A percentile compares a stretch with the other conserved stretches of the same genome.
These are phyloP conservation scores for Zootermopsis nevadensis DNA, from an alignment of 2,888 invertebrate genomes.

Conservation along the genomic window DNA sequence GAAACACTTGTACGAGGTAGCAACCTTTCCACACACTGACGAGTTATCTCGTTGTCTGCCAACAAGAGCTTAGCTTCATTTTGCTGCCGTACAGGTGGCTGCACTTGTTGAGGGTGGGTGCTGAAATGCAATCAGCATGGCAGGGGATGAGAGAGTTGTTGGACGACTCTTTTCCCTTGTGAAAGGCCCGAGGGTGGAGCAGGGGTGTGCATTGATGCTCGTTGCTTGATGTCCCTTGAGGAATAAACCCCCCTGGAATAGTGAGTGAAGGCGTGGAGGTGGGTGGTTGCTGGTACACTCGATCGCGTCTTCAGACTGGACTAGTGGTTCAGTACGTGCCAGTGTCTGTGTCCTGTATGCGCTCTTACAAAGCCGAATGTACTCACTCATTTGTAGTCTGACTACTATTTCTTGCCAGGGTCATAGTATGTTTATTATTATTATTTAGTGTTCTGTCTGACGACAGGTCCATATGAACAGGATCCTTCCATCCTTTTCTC, in stretches of 20 bases:
- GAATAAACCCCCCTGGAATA: not conserved
- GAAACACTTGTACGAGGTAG: not conserved
- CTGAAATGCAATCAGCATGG: conserved; percentile 41
- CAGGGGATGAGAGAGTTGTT: conserved; percentile 17
- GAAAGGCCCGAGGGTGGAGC: conserved; percentile 21
- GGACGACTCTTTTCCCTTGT: conserved; percentile 31
- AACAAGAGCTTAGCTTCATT: conserved; percentile 39
- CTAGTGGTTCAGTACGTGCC: not conserved
- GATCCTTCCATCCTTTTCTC: no score
- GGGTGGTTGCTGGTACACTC: not conserved
- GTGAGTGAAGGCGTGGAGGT: not conserved
- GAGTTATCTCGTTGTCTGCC: not conserved
- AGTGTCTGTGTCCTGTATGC: no score
- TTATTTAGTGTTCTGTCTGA: no score
- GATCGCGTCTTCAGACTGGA: not conserved
- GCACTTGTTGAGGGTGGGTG: conserved; percentile 41
- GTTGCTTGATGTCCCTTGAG: conserved; percentile 14
- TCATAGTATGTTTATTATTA: no score
- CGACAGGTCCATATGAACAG: no score
- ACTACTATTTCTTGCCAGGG: no score
- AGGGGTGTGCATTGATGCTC: conserved; percentile 30
- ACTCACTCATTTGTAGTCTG: no score
- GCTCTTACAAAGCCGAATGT: no score
- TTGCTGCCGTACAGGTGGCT: conserved; percentile 40
- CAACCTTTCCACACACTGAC: not conserved